These are phyloP conservation scores for Eristalis pertinax DNA, from an alignment of 2,888 invertebrate genomes.

Conservation along the genomic window DNA sequence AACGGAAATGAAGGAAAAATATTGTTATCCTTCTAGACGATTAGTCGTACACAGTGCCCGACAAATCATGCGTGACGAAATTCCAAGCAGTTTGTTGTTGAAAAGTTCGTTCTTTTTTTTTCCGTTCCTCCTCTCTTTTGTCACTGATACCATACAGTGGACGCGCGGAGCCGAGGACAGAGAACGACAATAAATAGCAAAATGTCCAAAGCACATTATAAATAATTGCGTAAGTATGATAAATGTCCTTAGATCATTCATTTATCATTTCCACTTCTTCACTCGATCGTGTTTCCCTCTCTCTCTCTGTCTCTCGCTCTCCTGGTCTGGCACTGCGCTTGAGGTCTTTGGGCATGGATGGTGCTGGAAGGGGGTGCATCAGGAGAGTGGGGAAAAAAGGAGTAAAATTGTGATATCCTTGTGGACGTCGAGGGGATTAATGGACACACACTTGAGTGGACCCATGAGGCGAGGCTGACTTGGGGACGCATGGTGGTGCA, in stretches of 20 bases:
- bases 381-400: neutral
- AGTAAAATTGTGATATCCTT: conserved; percentile 18
- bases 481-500: neutral
- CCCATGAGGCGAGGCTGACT: conserved; percentile 11
- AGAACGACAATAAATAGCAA: conserved; percentile 50
- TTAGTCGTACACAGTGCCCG: conserved; percentile 51
- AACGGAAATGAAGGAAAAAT: conserved; percentile 15
- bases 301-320: neutral
- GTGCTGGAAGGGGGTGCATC: neutral
- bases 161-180: conserved; percentile 1
- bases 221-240: conserved; percentile 64
- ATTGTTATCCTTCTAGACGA: conserved; percentile 61
- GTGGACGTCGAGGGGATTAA: conserved; percentile 29
- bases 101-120: conserved; percentile 16
- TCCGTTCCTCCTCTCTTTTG: neutral
- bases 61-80: conserved; percentile 58
- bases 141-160: conserved; percentile 3
- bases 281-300: neutral
- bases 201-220: conserved; percentile 62
- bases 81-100: conserved; percentile 9
- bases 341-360: neutral
- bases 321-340: neutral
- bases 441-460: conserved; percentile 29
- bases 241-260: conserved; percentile 59
- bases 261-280: conserved; percentile 48